A percentile compares a stretch with the other conserved stretches of the same genome.
Conservation (phyloP, 1,140 invertebrate genomes). For the Platyscapa corneri region DNA sequence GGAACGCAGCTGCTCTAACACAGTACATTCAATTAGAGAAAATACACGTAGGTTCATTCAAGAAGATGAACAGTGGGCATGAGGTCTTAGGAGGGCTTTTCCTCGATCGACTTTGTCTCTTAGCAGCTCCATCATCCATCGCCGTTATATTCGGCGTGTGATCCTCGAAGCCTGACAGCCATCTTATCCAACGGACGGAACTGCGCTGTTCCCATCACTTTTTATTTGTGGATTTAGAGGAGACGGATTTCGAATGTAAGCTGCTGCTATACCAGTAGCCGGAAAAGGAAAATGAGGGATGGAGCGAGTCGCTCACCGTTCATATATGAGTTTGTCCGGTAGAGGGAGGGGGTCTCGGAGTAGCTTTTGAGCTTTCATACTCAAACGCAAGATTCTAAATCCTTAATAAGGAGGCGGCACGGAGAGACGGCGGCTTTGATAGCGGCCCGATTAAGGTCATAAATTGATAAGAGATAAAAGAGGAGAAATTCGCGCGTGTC, state of each 20-base stretch:
- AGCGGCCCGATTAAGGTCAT: not conserved
- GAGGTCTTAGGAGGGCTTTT: too few relatives aligned
- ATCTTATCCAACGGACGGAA: not conserved
- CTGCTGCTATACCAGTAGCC: not conserved
- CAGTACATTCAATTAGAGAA: too few relatives aligned
- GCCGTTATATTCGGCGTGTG: conserved; percentile 8
- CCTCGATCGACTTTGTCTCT: not conserved
- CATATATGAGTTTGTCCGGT: conserved; percentile 25
- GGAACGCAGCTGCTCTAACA: too few relatives aligned
- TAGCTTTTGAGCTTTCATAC: not conserved
- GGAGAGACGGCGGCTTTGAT: not conserved
- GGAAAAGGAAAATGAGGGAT: too few relatives aligned
- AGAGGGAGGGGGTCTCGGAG: not conserved
- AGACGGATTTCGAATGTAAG: not conserved
- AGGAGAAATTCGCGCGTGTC: not conserved
- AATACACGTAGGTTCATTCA: not conserved
- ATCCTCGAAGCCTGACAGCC: not conserved
- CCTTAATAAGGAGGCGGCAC: not conserved
- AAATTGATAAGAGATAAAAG: not conserved
- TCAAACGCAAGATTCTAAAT: not conserved
- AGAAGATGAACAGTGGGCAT: not conserved
- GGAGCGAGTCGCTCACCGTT: too few relatives aligned
- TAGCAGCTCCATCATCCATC: conserved; percentile 14
- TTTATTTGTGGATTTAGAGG: conserved; percentile 32
- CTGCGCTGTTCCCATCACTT: not conserved